Evolutionary conservation across 2,113 vertebrate species (phyloP), one percentile per base, ranked within the genome.

Genomic region (Erpornis zantholeuca): DNA sequence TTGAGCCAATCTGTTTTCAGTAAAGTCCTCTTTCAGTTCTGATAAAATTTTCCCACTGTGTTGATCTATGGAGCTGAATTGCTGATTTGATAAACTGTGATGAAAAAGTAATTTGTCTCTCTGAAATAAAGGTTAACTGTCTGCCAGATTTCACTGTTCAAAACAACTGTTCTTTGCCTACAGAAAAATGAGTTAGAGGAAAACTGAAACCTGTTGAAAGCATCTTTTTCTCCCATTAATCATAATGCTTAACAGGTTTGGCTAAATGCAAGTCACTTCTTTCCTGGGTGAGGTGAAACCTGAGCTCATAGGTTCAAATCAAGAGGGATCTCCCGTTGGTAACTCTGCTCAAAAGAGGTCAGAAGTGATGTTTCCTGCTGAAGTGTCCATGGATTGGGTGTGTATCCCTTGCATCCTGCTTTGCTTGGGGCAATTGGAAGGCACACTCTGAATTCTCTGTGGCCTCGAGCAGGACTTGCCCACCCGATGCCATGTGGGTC

Each of bases 31-130:
- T 76, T 89, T 25, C 69, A 61, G 65, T 90, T 45, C 64, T 91
- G 84, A 82, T 59, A 91, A 77, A 53, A 45, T 44, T 81, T 91
- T 81, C 52, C 49, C 7, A 19, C 60, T 64, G 69, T 77, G 38
- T 66, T 92, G 73, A 91, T 96, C 82, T 89, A 50, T 95, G 81
- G 65, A 85, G 35, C 83, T 77, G 86, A 79, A 86, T 53, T 90
- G 47, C 77, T 89, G 70, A 94, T 93, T 96, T 92, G 96, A 97
- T 97, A 95, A 96, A 96, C 95, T 92, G 69, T 79, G 94, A 77
- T 64, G 79, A 84, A 96, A 91, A 97, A 87, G 86, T 83, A 69
- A 79, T 96, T 96, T 82, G 78, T 97, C 94, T 96, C 80, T 87
- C 90, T 94, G 90, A 96, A 97, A 94, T 88, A 89, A 94, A 96